Percentiles rank a stretch among this genome's conserved stretches.
phyloP scores from a whole-genome alignment of 2,888 invertebrate genomes.

The Neoascia interrupta region DNA sequence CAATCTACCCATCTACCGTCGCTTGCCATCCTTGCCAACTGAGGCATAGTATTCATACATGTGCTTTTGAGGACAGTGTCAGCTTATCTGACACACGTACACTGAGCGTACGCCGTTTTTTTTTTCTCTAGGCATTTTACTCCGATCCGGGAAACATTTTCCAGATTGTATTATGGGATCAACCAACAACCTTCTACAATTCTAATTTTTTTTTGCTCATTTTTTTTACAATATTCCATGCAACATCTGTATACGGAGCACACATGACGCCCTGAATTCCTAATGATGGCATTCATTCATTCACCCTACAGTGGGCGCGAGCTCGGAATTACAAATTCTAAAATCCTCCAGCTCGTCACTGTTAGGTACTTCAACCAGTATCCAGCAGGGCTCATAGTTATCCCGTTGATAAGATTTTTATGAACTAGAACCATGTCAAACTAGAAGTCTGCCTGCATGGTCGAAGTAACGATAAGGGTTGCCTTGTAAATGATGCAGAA shows the following conservation, averaged over 20 bases:
- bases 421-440: slow-evolving; percentile 4
- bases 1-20: slow-evolving; percentile 5
- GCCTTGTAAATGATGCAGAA: not conserved
- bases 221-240: slow-evolving; percentile 2
- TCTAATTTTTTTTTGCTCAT: not conserved
- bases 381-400: slow-evolving; percentile 8
- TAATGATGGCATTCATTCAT: slow-evolving; percentile 42
- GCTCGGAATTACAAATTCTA: slow-evolving; percentile 36
- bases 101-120: slow-evolving; percentile 5
- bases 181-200: slow-evolving; percentile 8
- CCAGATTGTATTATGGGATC: slow-evolving; percentile 31
- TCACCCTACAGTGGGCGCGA: slow-evolving; percentile 21
- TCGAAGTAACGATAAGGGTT: not conserved
- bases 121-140: slow-evolving; percentile 30
- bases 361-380: not conserved
- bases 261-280: slow-evolving; percentile 32
- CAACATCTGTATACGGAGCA: slow-evolving; percentile 30
- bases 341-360: slow-evolving; percentile 2
- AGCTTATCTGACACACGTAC: slow-evolving; percentile 34
- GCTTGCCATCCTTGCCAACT: slow-evolving; percentile 17
- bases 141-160: slow-evolving; percentile 30
- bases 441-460: not conserved
- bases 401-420: slow-evolving; percentile 25
- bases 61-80: slow-evolving; percentile 10
- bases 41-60: not conserved